phyloP scores from a whole-genome alignment of 2,888 invertebrate genomes.

The Loripinus fragilis region DNA sequence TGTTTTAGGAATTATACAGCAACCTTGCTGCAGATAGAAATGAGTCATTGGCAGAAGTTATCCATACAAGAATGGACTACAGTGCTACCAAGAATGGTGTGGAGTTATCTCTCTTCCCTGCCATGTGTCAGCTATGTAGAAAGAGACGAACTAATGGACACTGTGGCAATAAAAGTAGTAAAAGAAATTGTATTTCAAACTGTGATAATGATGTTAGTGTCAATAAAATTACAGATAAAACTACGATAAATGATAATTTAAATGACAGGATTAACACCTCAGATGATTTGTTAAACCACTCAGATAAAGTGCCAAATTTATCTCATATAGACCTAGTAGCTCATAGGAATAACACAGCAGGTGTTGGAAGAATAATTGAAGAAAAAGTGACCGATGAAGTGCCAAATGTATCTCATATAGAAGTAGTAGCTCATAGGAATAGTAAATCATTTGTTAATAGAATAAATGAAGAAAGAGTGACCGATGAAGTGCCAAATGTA shows the following conservation, averaged over 20 bases:
- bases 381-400: not conserved
- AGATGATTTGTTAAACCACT: not conserved
- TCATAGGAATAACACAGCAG: not conserved
- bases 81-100: not conserved
- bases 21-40: not conserved
- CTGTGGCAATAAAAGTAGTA: not conserved
- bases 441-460: not conserved
- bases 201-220: not conserved
- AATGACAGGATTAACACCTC: not conserved
- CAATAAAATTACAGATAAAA: not conserved
- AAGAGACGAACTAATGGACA: not conserved
- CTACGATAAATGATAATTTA: not conserved
- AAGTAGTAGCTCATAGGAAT: not conserved
- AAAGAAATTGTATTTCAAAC: not conserved
- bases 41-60: not conserved
- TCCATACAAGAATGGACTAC: not conserved
- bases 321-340: not conserved
- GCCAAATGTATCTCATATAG: not conserved
- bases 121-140: conserved; percentile 16
- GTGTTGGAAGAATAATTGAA: not conserved
- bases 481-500: not conserved
- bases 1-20: not conserved
- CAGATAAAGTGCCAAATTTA: not conserved
- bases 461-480: too few species aligned
- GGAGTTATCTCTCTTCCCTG: conserved; percentile 33